These are phyloP conservation scores for Ormyrus rosae DNA, from an alignment of 2,888 invertebrate genomes.

Conservation along the genomic window DNA sequence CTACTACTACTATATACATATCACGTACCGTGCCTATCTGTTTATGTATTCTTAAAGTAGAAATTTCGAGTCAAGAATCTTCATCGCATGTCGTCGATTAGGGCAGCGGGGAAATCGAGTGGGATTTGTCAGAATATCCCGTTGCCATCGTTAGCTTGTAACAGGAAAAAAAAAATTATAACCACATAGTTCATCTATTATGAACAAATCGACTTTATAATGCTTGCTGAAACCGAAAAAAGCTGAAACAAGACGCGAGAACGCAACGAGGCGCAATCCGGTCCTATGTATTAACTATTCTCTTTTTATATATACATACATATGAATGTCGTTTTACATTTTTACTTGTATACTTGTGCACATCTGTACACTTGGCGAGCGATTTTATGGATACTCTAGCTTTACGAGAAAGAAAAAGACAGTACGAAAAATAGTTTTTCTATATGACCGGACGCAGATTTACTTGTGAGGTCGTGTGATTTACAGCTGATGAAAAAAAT, in stretches of 20 bases:
- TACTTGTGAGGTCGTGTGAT: slow-evolving; percentile 17
- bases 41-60: slow-evolving; percentile 12
- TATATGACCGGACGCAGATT: slow-evolving; percentile 28
- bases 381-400: background rate
- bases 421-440: slow-evolving; percentile 2
- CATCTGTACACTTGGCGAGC: slow-evolving; percentile 4
- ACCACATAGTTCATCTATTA: background rate
- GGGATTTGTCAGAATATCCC: background rate
- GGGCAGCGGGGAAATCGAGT: slow-evolving; percentile 12
- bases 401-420: background rate
- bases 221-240: slow-evolving; percentile 10
- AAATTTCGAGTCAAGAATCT: slow-evolving; percentile 20
- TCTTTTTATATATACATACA: slow-evolving; percentile 19
- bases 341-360: slow-evolving; percentile 23
- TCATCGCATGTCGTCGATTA: background rate
- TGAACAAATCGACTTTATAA: background rate
- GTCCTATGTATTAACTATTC: slow-evolving; percentile 1
- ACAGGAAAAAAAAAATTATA: background rate
- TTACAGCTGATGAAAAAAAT: slow-evolving; percentile 6
- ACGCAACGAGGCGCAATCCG: slow-evolving; percentile 7
- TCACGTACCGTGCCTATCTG: slow-evolving; percentile 21
- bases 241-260: slow-evolving; percentile 32
- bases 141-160: slow-evolving; percentile 25
- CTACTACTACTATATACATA: slow-evolving; percentile 14
- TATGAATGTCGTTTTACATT: slow-evolving; percentile 18